Evolutionary conservation across 2,888 invertebrate genomes (phyloP), one percentile per base, ranked within the genome.

Genomic region (Leptinotarsa rubiginosa): DNA sequence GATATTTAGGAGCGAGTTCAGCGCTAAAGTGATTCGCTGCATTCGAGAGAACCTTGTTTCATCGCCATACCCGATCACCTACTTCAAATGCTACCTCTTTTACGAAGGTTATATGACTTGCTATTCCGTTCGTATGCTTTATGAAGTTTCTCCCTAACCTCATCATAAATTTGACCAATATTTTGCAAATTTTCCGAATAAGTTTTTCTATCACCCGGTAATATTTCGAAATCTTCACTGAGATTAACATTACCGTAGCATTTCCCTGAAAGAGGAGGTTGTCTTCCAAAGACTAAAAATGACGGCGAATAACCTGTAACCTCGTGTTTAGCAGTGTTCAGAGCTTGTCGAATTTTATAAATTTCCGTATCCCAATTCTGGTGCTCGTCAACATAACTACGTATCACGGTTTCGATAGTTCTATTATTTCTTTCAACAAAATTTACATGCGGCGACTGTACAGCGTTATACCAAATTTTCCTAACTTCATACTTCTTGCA

Each of bases 301-400:
- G 22, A 76, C 75, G 5, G 83, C 81, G 4, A 78, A 77, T 25
- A 75, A 75, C 10, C 79, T 79, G 83, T 18, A 0, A 80, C 75
- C 52, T 81, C 78, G 66, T 84, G 82, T 1, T 78, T 70, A 1
- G 83, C 77, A 7, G 81, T 84, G 18, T 80, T 64, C 1, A 85
- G 73, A 3, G 84, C 83, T 54, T 54, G 54, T 12, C 20, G 18
- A 54, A 54, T 18, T 54, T 54, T 54, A 54, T 18, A 54, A 18
- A 54, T 18, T 54, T 50, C 50, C 50, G 4, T 4, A 50, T 54
- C 54, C 54, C 54, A 54, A 54, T 54, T 54, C 4, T 54, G 54
- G 18, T 54, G 18, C 18, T 54, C 20, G 18, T 54, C 18, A n/a
- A 54, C 54, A 18, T 54, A 54, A 50, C 50, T 16, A 50, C 50